Evolutionary conservation across 2,888 invertebrate genomes (phyloP), one percentile per base, ranked within the genome.

Genomic region (Desoria tigrina): DNA sequence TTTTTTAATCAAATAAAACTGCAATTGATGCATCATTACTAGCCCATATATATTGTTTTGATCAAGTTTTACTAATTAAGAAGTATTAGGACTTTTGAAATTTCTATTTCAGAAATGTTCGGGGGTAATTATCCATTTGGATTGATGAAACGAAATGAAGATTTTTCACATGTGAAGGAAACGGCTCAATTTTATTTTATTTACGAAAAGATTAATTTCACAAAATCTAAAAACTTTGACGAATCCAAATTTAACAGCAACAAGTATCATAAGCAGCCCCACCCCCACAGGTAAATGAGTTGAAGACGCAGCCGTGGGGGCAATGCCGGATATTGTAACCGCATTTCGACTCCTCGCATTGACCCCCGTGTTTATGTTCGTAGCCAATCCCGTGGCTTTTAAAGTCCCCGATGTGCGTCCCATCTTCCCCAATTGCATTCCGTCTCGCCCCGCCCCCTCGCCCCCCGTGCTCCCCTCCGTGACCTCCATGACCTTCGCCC

Each of bases 321-420:
- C 71, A 71, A 54, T 71, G 71, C 37, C 71, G 54, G 39, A 71
- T 71, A 27, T 71, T 71, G 61, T 71, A 71, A 11, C 71, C 71
- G 57, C 71, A 71, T 24, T 66, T 68, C 23, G 66, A 66, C 49
- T 71, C 66, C 42, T 71, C 68, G 28, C 71, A 71, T 21, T 68
- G 66, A 55, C 60, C 57, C 26, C 54, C 54, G 57, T 68, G 65
- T 21, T 62, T 50, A 49, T 68, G 68, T n/a, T 68, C 68, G 27
- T 68, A 65, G 14, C 68, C 68, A 14, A 65, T 56, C 6, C 68
- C 68, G 16, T 62, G 61, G 23, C 61, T 58, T 56, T 42, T 55
- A n/a, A 63, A 68, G 18, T 65, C 63, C 9, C 45, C 55, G 1
- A 26, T 58, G 27, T 68, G 62, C 7, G 68, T 65, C 1, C 62